Evolutionary conservation across 2,797 vertebrate genomes (phyloP), one percentile per base, ranked within the genome.

Genomic region (Gambusia yucatana): DNA sequence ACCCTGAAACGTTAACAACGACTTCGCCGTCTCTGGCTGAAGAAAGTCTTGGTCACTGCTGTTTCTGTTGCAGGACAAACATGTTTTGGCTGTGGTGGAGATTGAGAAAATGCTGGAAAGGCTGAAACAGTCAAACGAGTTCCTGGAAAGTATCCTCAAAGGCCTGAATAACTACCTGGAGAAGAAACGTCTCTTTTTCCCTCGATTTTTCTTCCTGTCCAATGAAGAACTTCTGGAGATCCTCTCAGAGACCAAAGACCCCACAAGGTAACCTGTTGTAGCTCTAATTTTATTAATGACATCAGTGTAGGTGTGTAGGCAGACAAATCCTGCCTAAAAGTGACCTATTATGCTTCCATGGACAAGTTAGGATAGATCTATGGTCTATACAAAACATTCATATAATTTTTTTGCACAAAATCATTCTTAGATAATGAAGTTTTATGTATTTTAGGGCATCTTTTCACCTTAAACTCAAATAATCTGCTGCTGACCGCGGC

Each of bases 171-270:
- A 96, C 78, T 98, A 99, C 88, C 92, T 98, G 91, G 98, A 98
- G 89, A 98, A 97, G 93, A 98, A 98, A 79, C 96, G 97, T 16
- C 96, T 99, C 16, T 97, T 92, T 85, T 98, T 98, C 61, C 97
- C 98, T n/a, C 95, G 97, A 59, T 99, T 99, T 92, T 99, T 98
- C 92, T 98, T 99, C 91, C 91, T 98, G 52, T 98, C 97, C 33
- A 98, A 98, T 8, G 97, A 98, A 59, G 97, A 99, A 88, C 95
- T 98, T 73, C 96, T 98, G 81, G 97, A 98, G 94, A 98, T 98
- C 82, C 96, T 98, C 1, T 97, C 97, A 4, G 97, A 98, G 88
- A 98, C 97, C 74, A 98, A 98, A 94, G 97, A 98, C 90, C 98
- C 97, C 36, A 97, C 97, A 72, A 95, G 96, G 97, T 98, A 94